Evolutionary conservation across 2,113 vertebrate species (phyloP).

Genomic region (Tupaia tana): DNA sequence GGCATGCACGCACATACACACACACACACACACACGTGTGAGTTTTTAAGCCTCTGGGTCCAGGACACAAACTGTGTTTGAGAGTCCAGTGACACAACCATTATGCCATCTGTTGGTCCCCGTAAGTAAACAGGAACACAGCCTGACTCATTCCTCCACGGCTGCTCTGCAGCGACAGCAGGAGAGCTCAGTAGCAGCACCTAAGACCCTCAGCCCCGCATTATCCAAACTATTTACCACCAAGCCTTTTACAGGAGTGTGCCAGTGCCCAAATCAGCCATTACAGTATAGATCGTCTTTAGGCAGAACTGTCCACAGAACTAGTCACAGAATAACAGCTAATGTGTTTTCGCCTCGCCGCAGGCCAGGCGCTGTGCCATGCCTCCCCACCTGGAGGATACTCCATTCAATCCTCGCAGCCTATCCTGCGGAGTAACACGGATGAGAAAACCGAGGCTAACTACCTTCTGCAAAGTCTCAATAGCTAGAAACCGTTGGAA

Average conservation of each 20-base stretch:
- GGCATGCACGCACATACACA: no score
- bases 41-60: no score
- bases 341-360: rapidly evolving
- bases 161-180: not conserved
- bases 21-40: no score
- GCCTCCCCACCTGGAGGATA: no score
- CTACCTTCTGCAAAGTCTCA: not conserved
- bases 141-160: not conserved
- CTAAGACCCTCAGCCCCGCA: not conserved
- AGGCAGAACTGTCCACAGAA: not conserved
- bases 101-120: no score
- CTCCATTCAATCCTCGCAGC: not conserved
- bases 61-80: no score
- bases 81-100: no score
- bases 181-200: not conserved
- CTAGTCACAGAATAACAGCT: not conserved
- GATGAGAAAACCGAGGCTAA: not conserved
- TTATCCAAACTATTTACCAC: not conserved
- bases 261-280: not conserved
- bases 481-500: not conserved
- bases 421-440: not conserved
- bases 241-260: not conserved
- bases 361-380: rapidly evolving
- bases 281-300: not conserved
- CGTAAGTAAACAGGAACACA: not conserved